Conservation (phyloP, 2,888 invertebrate genomes). For the Drosophila prostipennis region DNA sequence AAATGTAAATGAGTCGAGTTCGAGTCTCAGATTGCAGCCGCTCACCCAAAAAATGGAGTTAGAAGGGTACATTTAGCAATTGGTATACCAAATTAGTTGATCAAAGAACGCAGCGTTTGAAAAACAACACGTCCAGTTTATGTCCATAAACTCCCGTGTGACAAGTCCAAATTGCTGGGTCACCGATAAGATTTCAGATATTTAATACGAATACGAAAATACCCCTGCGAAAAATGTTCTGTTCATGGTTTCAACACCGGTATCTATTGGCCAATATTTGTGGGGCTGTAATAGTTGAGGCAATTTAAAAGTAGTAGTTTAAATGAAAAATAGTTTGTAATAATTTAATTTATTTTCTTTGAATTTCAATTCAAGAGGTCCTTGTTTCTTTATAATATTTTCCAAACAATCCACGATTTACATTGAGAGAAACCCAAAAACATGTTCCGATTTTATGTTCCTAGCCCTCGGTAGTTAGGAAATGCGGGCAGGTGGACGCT, state of each 20-base stretch:
- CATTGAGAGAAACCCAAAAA: no score
- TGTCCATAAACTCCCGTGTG: background rate
- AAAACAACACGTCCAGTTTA: conserved; percentile 7
- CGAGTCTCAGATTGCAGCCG: conserved; percentile 10
- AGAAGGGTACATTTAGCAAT: background rate
- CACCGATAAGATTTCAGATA: conserved; percentile 6
- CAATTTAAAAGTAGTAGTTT: background rate
- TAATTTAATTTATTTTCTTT: no score
- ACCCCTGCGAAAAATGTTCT: background rate
- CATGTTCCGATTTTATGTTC: background rate
- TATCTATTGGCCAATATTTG: background rate
- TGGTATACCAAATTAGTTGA: conserved; percentile 16
- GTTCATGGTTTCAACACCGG: background rate
- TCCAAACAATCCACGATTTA: no score
- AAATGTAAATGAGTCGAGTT: conserved; percentile 37
- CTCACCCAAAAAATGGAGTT: conserved; percentile 6
- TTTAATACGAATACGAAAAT: background rate
- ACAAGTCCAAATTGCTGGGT: conserved; percentile 3
- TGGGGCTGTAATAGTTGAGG: background rate
- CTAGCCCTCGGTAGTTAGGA: background rate
- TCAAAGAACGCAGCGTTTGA: conserved; percentile 18
- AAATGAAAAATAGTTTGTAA: background rate
- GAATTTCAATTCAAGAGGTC: no score
- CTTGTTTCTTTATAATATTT: no score
- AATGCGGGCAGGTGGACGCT: background rate